Conservation (phyloP, 2,113 vertebrate species). For the Zapornia atra region DNA sequence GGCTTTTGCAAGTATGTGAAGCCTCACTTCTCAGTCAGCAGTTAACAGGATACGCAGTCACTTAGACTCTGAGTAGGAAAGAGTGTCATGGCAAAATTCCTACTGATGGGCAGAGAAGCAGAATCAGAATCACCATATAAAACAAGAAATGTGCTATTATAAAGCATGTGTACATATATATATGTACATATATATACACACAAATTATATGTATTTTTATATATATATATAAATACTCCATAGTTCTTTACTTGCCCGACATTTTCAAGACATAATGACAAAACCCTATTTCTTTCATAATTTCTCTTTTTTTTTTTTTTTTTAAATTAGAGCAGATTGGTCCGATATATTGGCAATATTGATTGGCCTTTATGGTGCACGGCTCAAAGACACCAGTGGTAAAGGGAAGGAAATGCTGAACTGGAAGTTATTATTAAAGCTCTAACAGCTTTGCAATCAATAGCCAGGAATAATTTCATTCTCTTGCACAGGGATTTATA, state of each 20-base stretch:
- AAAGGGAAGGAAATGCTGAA: slow-evolving; percentile 55
- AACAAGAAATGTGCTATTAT: background rate
- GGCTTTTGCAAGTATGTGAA: background rate
- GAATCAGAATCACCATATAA: background rate
- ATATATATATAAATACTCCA: background rate
- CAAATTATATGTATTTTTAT: background rate
- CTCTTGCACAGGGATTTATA: slow-evolving; percentile 45
- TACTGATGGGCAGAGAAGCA: background rate
- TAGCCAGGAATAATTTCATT: slow-evolving; percentile 64
- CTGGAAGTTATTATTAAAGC: slow-evolving; percentile 56
- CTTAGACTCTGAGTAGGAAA: background rate
- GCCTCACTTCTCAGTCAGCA: background rate
- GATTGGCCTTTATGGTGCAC: slow-evolving; percentile 41
- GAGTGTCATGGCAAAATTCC: background rate
- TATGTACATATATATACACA: rapidly evolving
- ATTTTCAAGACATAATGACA: background rate
- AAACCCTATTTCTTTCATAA: background rate
- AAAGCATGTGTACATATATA: background rate
- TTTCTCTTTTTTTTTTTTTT: slow-evolving; percentile 39
- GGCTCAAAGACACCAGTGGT: slow-evolving; percentile 47
- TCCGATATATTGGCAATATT: slow-evolving; percentile 56
- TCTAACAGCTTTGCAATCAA: slow-evolving; percentile 71
- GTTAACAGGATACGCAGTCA: background rate
- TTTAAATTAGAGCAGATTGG: slow-evolving; percentile 26
- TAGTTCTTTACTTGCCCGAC: background rate